phyloP scores from a whole-genome alignment of 1,140 invertebrate species.

The Calliphora vicina region DNA sequence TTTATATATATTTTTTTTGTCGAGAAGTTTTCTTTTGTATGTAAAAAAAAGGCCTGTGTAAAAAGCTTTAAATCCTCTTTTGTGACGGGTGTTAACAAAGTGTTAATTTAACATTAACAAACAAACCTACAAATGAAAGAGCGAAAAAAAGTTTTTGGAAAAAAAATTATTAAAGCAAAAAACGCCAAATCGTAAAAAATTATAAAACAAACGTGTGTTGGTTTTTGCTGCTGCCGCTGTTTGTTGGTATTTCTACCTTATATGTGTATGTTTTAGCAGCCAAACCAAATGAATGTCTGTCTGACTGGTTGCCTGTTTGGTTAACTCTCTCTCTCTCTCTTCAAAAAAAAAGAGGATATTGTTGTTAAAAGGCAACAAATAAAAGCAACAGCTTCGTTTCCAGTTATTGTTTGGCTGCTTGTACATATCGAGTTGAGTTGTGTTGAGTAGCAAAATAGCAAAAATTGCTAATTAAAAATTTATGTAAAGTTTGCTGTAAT shows the following conservation, averaged over 20 bases:
- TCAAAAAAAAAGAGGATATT: not conserved
- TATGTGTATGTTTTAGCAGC: not conserved
- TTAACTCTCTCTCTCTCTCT: no score
- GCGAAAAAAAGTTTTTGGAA: not conserved
- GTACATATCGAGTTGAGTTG: not conserved
- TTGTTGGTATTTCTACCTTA: not conserved
- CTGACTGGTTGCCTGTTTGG: not conserved
- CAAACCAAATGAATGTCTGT: not conserved
- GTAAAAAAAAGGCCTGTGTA: not conserved
- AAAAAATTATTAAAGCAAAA: not conserved
- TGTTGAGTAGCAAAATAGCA: conserved; percentile 59
- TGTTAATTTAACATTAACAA: conserved; percentile 34
- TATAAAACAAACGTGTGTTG: not conserved
- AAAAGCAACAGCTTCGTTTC: not conserved
- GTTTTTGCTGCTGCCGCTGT: not conserved
- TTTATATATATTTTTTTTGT: not conserved
- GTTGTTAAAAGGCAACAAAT: not conserved
- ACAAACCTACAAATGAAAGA: not conserved
- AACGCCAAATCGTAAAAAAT: not conserved
- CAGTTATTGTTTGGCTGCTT: not conserved
- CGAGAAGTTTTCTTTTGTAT: not conserved
- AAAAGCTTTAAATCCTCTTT: conserved; percentile 28
- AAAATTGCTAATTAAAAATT: conserved; percentile 63
- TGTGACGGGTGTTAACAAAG: conserved; percentile 17
- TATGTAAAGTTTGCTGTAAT: conserved; percentile 49